Evolutionary conservation across 2,888 invertebrate genomes (phyloP).

Genomic region (Caradrina kadenii): DNA sequence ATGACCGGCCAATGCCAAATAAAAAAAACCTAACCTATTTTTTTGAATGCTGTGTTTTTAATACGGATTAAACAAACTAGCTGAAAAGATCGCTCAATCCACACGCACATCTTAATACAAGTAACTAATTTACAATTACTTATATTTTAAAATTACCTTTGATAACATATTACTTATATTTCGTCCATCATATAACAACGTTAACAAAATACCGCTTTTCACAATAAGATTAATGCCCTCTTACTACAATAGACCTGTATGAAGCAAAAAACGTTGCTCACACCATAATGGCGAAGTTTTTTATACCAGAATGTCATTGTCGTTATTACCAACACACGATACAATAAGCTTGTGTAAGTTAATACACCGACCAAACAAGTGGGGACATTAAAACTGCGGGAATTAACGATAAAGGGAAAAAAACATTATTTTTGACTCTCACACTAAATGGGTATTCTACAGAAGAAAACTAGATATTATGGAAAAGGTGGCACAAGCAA

Average conservation of each 20-base stretch:
- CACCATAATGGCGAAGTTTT: constrained; percentile 36
- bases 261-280: constrained; percentile 24
- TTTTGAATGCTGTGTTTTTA: too few species aligned
- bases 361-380: constrained; percentile 33
- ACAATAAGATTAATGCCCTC: constrained; percentile 19
- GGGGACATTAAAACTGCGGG: constrained; percentile 50
- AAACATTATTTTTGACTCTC: neutral
- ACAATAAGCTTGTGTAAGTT: constrained; percentile 41
- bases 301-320: constrained; percentile 40
- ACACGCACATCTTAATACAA: too few species aligned
- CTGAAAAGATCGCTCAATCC: too few species aligned
- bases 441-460: neutral
- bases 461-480: too few species aligned
- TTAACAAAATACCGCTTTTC: constrained; percentile 10
- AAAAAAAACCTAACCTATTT: too few species aligned
- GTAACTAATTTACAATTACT: too few species aligned
- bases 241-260: constrained; percentile 25
- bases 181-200: neutral
- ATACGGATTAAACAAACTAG: too few species aligned
- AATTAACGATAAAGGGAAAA: too few species aligned
- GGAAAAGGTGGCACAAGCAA: too few species aligned
- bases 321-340: constrained; percentile 31
- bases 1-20: too few species aligned
- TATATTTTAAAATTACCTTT: too few species aligned
- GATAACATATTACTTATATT: too few species aligned